Percentiles rank a stretch among this genome's conserved stretches.
Evolutionary conservation across 1,140 invertebrate genomes (phyloP).

Genomic region (Arion vulgaris): DNA sequence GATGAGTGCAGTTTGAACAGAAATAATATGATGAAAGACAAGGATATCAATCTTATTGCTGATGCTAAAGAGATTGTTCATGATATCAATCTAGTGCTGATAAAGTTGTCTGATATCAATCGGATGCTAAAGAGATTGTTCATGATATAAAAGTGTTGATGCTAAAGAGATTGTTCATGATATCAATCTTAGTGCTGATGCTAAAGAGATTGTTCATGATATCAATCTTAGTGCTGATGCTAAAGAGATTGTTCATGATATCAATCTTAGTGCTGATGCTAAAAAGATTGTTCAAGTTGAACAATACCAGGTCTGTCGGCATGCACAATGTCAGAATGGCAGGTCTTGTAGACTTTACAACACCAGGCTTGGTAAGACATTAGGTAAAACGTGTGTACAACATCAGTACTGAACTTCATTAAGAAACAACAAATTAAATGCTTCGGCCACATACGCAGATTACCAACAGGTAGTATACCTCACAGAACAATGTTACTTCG

Average conservation of each 20-base stretch:
- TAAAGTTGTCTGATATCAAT: slow-evolving; percentile 78
- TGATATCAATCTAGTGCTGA: slow-evolving; percentile 81
- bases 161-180: too few species aligned
- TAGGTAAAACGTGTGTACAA: too few species aligned
- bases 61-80: slow-evolving; percentile 79
- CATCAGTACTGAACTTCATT: too few species aligned
- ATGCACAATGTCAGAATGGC: slow-evolving; percentile 82
- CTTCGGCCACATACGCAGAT: too few species aligned
- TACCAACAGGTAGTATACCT: too few species aligned
- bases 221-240: slow-evolving; percentile 84
- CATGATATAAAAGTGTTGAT: too few species aligned
- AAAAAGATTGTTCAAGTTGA: slow-evolving; percentile 78
- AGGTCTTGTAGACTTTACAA: slow-evolving; percentile 86
- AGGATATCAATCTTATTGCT: slow-evolving; percentile 82
- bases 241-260: slow-evolving; percentile 75
- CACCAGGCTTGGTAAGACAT: slow-evolving; percentile 83
- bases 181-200: slow-evolving; percentile 83
- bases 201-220: slow-evolving; percentile 76
- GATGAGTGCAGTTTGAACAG: too few species aligned
- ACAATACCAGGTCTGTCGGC: slow-evolving; percentile 82
- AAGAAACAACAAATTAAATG: too few species aligned
- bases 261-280: slow-evolving; percentile 83
- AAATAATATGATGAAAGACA: too few species aligned
- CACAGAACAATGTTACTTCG: too few species aligned
- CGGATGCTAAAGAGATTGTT: slow-evolving; percentile 77